Base-by-base conservation (phyloP, 1,140 invertebrate genomes). In the Lutraria rhynchaena region DNA sequence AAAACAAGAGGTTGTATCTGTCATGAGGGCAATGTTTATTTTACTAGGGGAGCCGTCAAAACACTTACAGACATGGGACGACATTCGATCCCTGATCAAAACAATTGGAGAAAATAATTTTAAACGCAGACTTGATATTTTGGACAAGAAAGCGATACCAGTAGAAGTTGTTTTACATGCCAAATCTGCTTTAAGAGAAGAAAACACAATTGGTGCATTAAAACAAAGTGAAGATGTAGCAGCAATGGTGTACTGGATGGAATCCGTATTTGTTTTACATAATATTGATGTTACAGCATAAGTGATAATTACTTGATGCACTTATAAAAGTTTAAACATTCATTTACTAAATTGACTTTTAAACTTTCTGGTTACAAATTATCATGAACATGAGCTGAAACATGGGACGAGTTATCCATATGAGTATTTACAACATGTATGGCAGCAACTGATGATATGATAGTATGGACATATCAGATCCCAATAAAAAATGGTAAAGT, bases 191-290 rank as follows among this genome's bases (percentile, higher is more conserved):
- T 27, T 75, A 41, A 35, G 57, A n/a, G 41, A 46, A 44, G 7
- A 58, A 11, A 37, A 75, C 41, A 44, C 35, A 29, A 11, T 15
- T 1, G 37, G 61, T 11, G 37, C 58, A 0, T 15, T 75, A 7
- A 31, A 33, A 44, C 27, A 46, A 46, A 29, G 29, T 46, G 22
- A 27, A 37, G 55, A 75, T 17, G 71, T 61, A 27, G 71, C 71
- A 27, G 49, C 57, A 4, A 37, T 75, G 33, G 71, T 53, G 29
- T 19, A 61, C 15, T 75, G 71, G 71, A 29, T 75, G n/a, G 55
- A 75, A 7, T 41, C 1, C 27, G 44, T 75, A 11, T 44, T 75
- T 33, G 19, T 15, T 15, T 33, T 49, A 70, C n/a, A 33, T 53
- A 7, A 24, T 44, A 22, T 46, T 37, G 11, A n/a, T n/a, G n/a